phyloP scores from a whole-genome alignment of 2,888 invertebrate species.

The Altica lythri region DNA sequence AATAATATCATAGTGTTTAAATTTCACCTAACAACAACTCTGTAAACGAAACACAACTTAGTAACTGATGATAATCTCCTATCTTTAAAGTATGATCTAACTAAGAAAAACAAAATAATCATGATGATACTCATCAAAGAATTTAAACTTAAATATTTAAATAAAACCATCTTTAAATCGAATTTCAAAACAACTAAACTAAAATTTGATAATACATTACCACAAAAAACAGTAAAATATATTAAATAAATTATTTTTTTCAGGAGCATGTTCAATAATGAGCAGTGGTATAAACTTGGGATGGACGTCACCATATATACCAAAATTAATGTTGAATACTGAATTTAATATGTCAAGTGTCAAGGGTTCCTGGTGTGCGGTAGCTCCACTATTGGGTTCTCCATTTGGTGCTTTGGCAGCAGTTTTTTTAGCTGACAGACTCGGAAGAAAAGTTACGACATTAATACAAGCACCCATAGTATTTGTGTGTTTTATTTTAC shows the following conservation, averaged over 20 bases:
- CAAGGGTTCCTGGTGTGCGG: constrained; percentile 67
- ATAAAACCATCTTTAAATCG: neutral
- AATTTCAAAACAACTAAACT: neutral
- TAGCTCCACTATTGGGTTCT: constrained; percentile 68
- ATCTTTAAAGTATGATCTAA: too few relatives aligned
- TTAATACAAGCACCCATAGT: constrained; percentile 53
- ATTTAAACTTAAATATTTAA: neutral
- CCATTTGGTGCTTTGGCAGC: constrained; percentile 66
- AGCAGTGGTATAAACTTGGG: constrained; percentile 55
- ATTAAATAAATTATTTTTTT: constrained; percentile 20
- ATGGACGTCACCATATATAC: constrained; percentile 66
- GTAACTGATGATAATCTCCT: too few relatives aligned
- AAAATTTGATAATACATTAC: neutral
- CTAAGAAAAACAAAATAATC: too few relatives aligned
- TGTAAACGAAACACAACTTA: too few relatives aligned
- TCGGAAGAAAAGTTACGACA: constrained; percentile 63
- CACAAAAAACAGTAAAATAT: neutral
- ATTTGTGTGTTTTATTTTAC: constrained; percentile 65
- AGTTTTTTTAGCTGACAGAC: constrained; percentile 66
- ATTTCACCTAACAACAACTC: too few relatives aligned
- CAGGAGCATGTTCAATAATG: constrained; percentile 48
- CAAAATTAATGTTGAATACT: constrained; percentile 56
- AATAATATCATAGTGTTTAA: too few relatives aligned
- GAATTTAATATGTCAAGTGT: constrained; percentile 60
- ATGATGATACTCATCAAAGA: too few relatives aligned